Conservation (phyloP, 1,140 invertebrate species). For the Stegodyphus dumicola region DNA sequence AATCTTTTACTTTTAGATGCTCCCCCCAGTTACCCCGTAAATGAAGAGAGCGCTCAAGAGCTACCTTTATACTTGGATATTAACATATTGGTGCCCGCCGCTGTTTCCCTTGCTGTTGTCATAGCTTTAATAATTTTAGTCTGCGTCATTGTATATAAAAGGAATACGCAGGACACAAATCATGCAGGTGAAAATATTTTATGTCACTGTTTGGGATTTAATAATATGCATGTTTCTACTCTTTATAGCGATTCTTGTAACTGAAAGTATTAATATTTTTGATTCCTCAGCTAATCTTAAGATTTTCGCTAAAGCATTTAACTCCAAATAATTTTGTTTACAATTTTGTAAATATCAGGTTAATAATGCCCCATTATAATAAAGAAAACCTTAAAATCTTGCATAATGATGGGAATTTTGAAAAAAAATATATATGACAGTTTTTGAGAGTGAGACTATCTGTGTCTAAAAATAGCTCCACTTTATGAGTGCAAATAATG, state of each 20-base stretch:
- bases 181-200: constrained; percentile 19
- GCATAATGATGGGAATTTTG: no score
- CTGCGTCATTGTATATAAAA: constrained; percentile 48
- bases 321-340: neutral
- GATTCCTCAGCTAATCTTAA: neutral
- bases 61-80: constrained; percentile 54
- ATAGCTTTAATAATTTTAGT: constrained; percentile 49
- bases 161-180: constrained; percentile 40
- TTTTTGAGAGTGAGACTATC: no score
- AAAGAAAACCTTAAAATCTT: no score
- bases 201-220: neutral
- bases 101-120: constrained; percentile 56
- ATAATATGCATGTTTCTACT: neutral
- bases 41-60: constrained; percentile 28
- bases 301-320: neutral
- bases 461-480: no score
- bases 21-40: constrained; percentile 15
- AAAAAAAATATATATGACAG: no score
- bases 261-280: neutral
- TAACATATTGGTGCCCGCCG: constrained; percentile 53
- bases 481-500: no score
- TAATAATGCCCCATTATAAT: neutral
- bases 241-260: neutral
- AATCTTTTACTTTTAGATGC: constrained; percentile 1
- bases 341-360: neutral